Base-by-base conservation (phyloP, 2,113 vertebrate species). In the Pyxicephalus adspersus region DNA sequence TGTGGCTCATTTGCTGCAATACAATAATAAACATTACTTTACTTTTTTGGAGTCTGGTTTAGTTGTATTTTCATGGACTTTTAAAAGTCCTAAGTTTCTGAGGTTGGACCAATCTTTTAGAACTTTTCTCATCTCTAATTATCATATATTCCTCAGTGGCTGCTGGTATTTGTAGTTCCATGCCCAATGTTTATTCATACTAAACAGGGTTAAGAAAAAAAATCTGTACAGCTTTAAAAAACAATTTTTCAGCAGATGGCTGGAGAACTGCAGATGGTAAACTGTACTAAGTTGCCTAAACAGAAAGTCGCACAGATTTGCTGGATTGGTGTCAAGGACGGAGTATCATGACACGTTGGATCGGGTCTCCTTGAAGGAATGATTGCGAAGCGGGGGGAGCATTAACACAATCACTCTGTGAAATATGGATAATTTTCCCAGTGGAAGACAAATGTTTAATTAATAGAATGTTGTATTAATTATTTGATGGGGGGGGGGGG, bases 201-300 rank as follows among this genome's bases (percentile, higher is more conserved):
- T 8, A 0, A 60, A 60, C 58, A 22, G 8, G 4, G 23, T 25
- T 25, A 22, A 61, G 22, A 15, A 61, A 61, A 61, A 25, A 16
- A 61, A 26, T 11, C 3, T 26, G 58, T 11, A 25, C 22, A 60
- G 34, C 29, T 76, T 61, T 50, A 13, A 50, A 31, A 72, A 73
- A 64, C 9, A 26, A 52, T 64, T 52, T n/a, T 77, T 1, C 26
- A 64, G 26, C 74, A 77, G 60, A 77, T 77, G 74, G 61, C 13
- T 13, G 18, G 18, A 64, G 58, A 29, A 9, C 50, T 76, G 34
- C 73, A 76, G 73, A 76, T 76, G 73, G 73, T 38, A 63, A 25
- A 61, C 22, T 26, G 31, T 57, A 76, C 28, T 45, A 23, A 57
- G 71, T 57, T 58, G 55, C 34, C 60, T 75, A 38, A 75, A 72